phyloP scores from a whole-genome alignment of 2,888 invertebrate genomes.

The Protonemura montana region DNA sequence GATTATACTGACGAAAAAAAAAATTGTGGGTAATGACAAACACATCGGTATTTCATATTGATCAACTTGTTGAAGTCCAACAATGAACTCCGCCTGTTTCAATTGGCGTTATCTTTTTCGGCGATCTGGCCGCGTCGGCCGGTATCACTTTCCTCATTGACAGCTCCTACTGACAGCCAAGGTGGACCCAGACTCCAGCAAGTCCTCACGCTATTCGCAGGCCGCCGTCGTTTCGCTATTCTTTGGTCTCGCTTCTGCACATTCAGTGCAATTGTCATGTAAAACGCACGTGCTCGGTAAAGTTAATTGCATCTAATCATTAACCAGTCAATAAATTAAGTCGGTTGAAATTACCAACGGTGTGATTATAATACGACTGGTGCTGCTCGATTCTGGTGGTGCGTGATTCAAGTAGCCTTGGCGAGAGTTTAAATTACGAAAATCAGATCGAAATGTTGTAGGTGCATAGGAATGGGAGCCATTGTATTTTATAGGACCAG shows the following conservation, averaged over 20 bases:
- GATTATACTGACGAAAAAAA: background rate
- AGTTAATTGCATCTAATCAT: background rate
- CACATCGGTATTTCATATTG: background rate
- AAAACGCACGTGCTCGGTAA: background rate
- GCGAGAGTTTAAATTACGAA: background rate
- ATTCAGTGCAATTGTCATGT: slow-evolving; percentile 7
- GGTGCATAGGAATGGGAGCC: background rate
- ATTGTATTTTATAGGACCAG: background rate
- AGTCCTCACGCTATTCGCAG: too few relatives aligned
- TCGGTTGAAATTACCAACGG: background rate
- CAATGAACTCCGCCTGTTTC: background rate
- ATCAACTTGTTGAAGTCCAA: background rate
- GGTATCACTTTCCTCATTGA: background rate
- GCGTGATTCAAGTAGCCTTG: slow-evolving; percentile 31
- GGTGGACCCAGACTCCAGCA: too few relatives aligned
- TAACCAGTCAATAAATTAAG: slow-evolving; percentile 14
- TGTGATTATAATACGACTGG: background rate
- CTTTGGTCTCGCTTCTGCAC: background rate
- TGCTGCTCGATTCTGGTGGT: background rate
- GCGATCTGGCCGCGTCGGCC: background rate
- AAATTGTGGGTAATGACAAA: background rate
- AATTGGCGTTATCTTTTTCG: background rate
- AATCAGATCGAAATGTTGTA: background rate
- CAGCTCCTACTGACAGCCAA: background rate
- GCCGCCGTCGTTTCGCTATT: too few relatives aligned